Conservation (phyloP, 2,888 invertebrate species). For the Notodonta ziczac region DNA sequence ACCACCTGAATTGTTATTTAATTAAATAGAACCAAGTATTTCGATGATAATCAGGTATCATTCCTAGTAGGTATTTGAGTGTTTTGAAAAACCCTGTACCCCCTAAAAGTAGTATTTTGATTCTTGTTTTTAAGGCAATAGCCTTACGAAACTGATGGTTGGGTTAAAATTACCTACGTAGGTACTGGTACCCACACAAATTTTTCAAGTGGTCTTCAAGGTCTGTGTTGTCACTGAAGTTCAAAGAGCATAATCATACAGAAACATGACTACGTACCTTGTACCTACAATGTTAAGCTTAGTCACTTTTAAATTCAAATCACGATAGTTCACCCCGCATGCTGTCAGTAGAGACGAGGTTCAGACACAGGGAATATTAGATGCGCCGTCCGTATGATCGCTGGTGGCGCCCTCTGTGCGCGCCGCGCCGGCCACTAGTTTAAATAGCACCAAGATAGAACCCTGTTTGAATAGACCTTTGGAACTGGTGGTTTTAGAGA, state of each 20-base stretch:
- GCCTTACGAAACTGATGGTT: too few species aligned
- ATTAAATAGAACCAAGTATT: too few species aligned
- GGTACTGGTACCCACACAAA: too few species aligned
- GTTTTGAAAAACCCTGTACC: too few species aligned
- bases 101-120: too few species aligned
- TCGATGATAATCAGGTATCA: too few species aligned
- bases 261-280: background rate
- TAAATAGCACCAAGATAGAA: slow-evolving; percentile 36
- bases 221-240: background rate
- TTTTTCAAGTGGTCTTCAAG: too few species aligned
- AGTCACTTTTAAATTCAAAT: background rate
- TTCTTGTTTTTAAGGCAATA: too few species aligned
- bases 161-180: too few species aligned
- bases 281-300: background rate
- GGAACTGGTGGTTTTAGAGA: slow-evolving; percentile 23
- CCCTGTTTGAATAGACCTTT: slow-evolving; percentile 34
- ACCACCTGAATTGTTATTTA: too few species aligned
- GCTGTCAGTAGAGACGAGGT: slow-evolving; percentile 20
- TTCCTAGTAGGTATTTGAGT: too few species aligned
- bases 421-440: slow-evolving; percentile 21
- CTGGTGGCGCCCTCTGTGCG: background rate
- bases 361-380: slow-evolving; percentile 76
- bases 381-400: slow-evolving; percentile 56
- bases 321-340: slow-evolving; percentile 22
- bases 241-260: background rate